Evolutionary conservation across 2,797 vertebrate genomes (phyloP).

Genomic region (Leuciscus waleckii): DNA sequence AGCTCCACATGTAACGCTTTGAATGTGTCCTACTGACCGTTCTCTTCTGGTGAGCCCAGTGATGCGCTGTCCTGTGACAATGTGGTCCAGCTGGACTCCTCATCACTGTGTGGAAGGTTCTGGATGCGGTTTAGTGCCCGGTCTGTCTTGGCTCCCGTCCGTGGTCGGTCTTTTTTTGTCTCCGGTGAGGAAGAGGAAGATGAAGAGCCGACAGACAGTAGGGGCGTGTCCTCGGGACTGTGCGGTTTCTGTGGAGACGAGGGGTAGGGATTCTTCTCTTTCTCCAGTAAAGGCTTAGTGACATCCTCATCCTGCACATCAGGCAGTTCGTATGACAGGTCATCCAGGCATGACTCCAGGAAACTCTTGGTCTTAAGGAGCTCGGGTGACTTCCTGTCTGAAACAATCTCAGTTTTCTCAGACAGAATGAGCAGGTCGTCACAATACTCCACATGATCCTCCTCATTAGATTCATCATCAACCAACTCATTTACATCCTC

Average conservation of each 20-base stretch:
- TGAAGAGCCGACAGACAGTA: slow-evolving; percentile 79
- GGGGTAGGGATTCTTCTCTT: slow-evolving; percentile 61
- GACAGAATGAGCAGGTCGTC: slow-evolving; percentile 83
- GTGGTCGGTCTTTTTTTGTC: slow-evolving; percentile 93
- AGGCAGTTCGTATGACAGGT: slow-evolving; percentile 16
- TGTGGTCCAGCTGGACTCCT: slow-evolving; percentile 97
- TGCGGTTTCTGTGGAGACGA: slow-evolving; percentile 71
- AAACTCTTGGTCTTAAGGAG: slow-evolving; percentile 61
- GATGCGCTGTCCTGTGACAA: slow-evolving; percentile 95
- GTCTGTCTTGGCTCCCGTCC: slow-evolving; percentile 95
- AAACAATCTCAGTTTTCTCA: slow-evolving; percentile 70
- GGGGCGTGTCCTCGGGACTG: slow-evolving; percentile 85
- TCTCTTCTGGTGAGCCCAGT: slow-evolving; percentile 87
- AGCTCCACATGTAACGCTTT: not conserved
- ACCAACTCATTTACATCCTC: slow-evolving; percentile 40
- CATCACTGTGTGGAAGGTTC: slow-evolving; percentile 94
- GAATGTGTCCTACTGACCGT: slow-evolving; percentile 77
- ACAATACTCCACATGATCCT: slow-evolving; percentile 68
- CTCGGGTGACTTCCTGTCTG: slow-evolving; percentile 72
- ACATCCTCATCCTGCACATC: slow-evolving; percentile 64
- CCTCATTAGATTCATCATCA: slow-evolving; percentile 37
- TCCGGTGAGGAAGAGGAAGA: slow-evolving; percentile 83
- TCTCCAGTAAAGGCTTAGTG: slow-evolving; percentile 70
- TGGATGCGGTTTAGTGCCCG: slow-evolving; percentile 96
- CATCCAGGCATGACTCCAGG: slow-evolving; percentile 49